Evolutionary conservation across 2,797 vertebrate genomes (phyloP), one percentile per base, ranked within the genome.

Genomic region (Malacoctenus gilli): DNA sequence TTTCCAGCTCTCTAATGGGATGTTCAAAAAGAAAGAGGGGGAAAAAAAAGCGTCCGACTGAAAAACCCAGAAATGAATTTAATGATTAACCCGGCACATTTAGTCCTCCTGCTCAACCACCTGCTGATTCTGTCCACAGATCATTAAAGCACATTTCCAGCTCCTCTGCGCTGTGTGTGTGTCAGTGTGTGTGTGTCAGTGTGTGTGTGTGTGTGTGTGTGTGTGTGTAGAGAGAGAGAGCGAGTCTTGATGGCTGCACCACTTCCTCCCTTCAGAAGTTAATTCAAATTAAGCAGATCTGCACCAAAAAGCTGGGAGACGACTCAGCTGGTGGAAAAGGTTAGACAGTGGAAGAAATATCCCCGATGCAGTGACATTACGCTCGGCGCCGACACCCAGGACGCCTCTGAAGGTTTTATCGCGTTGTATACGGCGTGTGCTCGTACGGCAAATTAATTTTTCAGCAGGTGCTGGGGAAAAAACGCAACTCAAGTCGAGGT

Each of bases 71-170:
- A 30, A 38, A 48, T 60, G 53, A 37, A 60, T 68, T 46, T 40
- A 77, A 62, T 64, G 74, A 80, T 72, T 82, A 75, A 70, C 15
- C 14, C 36, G 36, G 46, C 12, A 58, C 34, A 65, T 74, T 57
- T 10, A 44, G 38, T 41, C 47, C 35, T 34, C 13, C 58, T 41
- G 68, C 72, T 78, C 31, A n/a, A 47, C 68, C 66, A 65, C 71
- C 71, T 68, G 72, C 73, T 76, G 81, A 59, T 67, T 77, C 54
- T 58, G 30, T 74, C 70, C 58, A 68, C 57, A 59, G 53, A 74
- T 82, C 72, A 77, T 72, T 75, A 73, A 76, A 72, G 72, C 59
- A 54, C 38, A 67, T 80, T 70, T 28, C 34, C 43, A 58, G 19
- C 53, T 64, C 65, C 16, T 21, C 50, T 44, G 9, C 30, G 14